Conservation (phyloP, 1,140 invertebrate species). For the Cryptotermes secundus region DNA sequence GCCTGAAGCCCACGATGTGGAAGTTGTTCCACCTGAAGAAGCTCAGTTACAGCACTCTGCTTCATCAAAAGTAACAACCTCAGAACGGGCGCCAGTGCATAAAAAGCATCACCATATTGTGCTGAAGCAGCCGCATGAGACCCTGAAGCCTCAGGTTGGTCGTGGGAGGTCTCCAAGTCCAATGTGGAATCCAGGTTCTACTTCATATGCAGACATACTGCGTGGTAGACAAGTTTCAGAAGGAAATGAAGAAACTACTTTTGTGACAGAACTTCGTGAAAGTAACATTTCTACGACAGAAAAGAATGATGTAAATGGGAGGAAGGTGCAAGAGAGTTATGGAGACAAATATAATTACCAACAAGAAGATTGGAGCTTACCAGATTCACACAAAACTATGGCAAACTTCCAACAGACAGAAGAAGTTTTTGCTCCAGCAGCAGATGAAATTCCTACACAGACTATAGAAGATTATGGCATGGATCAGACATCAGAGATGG, state of each 20-base stretch:
- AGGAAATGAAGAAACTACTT: neutral
- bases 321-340: neutral
- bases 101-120: conserved; percentile 23
- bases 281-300: neutral
- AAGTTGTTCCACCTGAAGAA: neutral
- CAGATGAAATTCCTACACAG: neutral
- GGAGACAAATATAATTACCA: neutral
- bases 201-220: conserved; percentile 75
- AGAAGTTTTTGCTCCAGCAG: neutral
- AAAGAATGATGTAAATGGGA: neutral
- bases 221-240: conserved; percentile 50
- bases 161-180: conserved; percentile 65
- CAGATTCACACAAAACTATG: neutral
- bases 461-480: neutral
- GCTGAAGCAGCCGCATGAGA: conserved; percentile 26
- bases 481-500: neutral
- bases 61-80: neutral
- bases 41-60: neutral
- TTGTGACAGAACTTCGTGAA: neutral
- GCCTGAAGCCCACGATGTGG: neutral
- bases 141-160: conserved; percentile 39
- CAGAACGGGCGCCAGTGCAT: neutral
- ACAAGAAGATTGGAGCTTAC: neutral
- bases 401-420: neutral
- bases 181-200: conserved; percentile 68